Percentiles rank a stretch among this genome's conserved stretches.
Conservation (phyloP, 2,797 vertebrate genomes). For the Garrulus glandarius region DNA sequence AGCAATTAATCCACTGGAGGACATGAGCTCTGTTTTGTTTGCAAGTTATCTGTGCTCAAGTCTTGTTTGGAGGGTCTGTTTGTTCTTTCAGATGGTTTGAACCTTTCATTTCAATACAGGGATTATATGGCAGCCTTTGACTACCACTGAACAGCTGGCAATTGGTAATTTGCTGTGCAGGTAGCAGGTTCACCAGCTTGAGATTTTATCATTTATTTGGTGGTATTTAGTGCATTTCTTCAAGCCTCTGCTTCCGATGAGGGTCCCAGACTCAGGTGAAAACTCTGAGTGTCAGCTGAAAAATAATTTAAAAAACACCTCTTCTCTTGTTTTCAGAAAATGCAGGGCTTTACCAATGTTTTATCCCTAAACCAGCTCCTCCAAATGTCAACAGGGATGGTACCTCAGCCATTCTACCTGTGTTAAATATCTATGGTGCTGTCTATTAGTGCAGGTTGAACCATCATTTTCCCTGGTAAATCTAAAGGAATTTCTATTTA, state of each 20-base stretch:
- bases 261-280: neutral
- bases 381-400: neutral
- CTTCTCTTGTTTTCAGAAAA: neutral
- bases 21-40: neutral
- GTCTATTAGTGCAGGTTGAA: neutral
- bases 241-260: neutral
- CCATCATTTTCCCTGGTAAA: neutral
- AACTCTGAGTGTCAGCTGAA: neutral
- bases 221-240: neutral
- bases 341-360: fast-evolving
- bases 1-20: slow-evolving; percentile 25
- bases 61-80: slow-evolving; percentile 11
- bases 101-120: neutral
- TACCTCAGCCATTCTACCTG: neutral
- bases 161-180: neutral
- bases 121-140: neutral
- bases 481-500: neutral
- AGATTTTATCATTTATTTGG: neutral
- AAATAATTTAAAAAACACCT: neutral
- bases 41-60: neutral
- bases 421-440: neutral
- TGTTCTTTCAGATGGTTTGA: neutral
- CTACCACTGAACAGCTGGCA: neutral
- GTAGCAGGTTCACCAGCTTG: neutral
- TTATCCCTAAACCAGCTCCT: neutral